Percentiles rank a stretch among this genome's conserved stretches.
phyloP scores from a whole-genome alignment of 1,140 invertebrate genomes.

The Solen grandis region DNA sequence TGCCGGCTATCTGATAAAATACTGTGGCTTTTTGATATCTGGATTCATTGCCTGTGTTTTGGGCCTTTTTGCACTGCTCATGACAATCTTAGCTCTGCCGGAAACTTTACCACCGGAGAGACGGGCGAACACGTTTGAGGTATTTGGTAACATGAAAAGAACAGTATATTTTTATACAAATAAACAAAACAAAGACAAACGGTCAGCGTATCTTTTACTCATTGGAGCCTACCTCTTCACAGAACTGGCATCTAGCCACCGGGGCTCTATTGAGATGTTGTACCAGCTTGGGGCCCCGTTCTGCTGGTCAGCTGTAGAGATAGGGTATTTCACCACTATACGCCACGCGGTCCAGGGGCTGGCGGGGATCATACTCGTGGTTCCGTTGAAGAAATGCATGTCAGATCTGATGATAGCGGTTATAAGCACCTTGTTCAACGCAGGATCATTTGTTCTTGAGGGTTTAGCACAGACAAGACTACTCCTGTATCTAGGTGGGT shows the following conservation, averaged over 20 bases:
- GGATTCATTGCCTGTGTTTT: not conserved
- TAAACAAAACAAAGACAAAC: not conserved
- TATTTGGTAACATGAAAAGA: not conserved
- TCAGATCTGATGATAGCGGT: constrained; percentile 21
- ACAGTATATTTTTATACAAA: constrained; percentile 1
- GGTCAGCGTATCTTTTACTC: constrained; percentile 22
- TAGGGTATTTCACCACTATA: constrained; percentile 24
- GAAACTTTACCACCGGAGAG: constrained; percentile 21
- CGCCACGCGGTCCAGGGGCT: constrained; percentile 7
- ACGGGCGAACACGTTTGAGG: not conserved
- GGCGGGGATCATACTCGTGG: not conserved
- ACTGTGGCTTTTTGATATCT: constrained; percentile 2
- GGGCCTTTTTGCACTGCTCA: constrained; percentile 1
- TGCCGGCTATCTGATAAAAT: constrained; percentile 33
- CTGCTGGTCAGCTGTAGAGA: constrained; percentile 38
- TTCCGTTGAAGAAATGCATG: constrained; percentile 16
- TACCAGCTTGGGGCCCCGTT: constrained; percentile 50
- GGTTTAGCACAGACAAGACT: constrained; percentile 34
- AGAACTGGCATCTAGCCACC: not conserved
- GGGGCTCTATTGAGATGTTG: constrained; percentile 25
- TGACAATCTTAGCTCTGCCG: constrained; percentile 9
- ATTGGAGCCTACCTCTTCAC: constrained; percentile 12
- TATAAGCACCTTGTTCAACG: constrained; percentile 1
- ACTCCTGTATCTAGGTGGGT: constrained; percentile 35
- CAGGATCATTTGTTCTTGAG: constrained; percentile 27